Percentiles rank a stretch among this genome's conserved stretches.
These are phyloP conservation scores for Petrocephalus microphthalmus DNA, from an alignment of 2,113 vertebrate species.

Conservation along the genomic window DNA sequence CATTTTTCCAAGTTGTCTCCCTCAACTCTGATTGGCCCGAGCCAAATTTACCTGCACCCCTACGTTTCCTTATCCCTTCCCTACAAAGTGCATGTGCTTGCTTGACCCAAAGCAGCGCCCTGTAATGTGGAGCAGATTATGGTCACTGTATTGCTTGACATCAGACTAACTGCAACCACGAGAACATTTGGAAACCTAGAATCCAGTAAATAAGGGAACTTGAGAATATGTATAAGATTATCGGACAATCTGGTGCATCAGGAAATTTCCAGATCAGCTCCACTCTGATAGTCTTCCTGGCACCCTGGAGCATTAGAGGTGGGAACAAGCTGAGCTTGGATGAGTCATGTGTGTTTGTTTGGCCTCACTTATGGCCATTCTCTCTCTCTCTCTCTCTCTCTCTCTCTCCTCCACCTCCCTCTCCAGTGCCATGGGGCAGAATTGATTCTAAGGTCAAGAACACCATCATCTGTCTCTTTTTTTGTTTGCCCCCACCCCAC, in stretches of 20 bases:
- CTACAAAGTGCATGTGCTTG: not conserved
- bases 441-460: too few species aligned
- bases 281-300: slow-evolving; percentile 54
- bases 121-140: not conserved
- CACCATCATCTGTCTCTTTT: too few species aligned
- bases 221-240: not conserved
- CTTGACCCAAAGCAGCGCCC: not conserved
- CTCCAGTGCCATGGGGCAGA: too few species aligned
- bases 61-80: not conserved
- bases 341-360: slow-evolving; percentile 42
- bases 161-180: not conserved
- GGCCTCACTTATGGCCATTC: not conserved
- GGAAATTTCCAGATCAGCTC: not conserved
- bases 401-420: not conserved
- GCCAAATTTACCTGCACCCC: not conserved
- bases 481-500: too few species aligned
- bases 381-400: not conserved
- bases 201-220: not conserved
- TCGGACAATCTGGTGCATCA: not conserved
- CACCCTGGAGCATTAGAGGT: slow-evolving; percentile 50
- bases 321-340: slow-evolving; percentile 58
- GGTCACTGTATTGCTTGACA: not conserved
- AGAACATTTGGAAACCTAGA: not conserved
- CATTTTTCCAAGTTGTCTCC: not conserved
- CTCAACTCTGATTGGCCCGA: not conserved